These are phyloP conservation scores for Eristalis intricaria DNA, from an alignment of 2,888 invertebrate species.

Conservation along the genomic window DNA sequence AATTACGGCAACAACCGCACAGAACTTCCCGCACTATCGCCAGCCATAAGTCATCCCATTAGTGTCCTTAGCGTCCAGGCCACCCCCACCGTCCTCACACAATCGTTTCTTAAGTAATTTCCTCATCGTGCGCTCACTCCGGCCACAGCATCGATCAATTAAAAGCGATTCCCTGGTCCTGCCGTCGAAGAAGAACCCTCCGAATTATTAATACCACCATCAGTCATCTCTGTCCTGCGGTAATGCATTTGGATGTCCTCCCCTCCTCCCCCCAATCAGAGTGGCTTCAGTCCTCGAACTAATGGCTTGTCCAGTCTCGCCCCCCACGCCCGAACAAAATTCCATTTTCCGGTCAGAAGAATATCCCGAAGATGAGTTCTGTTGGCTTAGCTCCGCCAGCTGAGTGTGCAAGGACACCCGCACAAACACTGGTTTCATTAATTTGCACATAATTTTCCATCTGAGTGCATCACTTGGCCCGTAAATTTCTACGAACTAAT, in stretches of 20 bases:
- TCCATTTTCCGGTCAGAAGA: constrained; percentile 50
- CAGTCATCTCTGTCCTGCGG: constrained; percentile 36
- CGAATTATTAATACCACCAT: constrained; percentile 44
- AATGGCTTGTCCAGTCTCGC: neutral
- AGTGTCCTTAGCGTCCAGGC: neutral
- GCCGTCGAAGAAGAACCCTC: neutral
- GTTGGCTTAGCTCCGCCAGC: constrained; percentile 12
- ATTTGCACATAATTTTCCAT: constrained; percentile 71
- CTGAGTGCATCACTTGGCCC: constrained; percentile 59
- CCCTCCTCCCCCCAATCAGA: neutral
- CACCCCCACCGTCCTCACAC: neutral
- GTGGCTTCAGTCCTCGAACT: neutral
- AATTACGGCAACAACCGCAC: neutral
- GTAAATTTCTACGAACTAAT: constrained; percentile 64
- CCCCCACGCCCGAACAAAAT: constrained; percentile 17
- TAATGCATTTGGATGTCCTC: neutral
- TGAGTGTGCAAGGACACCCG: neutral
- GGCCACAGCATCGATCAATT: constrained; percentile 45
- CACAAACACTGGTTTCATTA: constrained; percentile 54
- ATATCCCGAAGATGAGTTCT: constrained; percentile 46
- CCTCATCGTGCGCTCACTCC: neutral
- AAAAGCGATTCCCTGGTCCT: constrained; percentile 20
- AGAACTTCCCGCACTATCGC: neutral
- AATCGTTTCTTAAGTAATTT: constrained; percentile 7
- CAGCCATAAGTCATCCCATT: neutral